A percentile compares a stretch with the other conserved stretches of the same genome.
These are phyloP conservation scores for Diabrotica balteata DNA, from an alignment of 2,888 invertebrate species.

Conservation along the genomic window DNA sequence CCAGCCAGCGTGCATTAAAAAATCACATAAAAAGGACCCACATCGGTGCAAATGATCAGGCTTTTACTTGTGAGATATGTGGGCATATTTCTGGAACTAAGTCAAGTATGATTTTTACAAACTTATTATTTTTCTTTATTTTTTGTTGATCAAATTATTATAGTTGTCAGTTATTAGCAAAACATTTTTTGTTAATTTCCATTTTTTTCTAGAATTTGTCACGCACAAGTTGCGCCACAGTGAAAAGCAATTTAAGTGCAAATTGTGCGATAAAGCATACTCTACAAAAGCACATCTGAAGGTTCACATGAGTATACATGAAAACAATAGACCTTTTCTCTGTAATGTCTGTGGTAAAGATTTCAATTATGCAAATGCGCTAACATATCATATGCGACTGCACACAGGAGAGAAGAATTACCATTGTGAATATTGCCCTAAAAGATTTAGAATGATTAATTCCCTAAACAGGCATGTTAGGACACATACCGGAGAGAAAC, in stretches of 20 bases:
- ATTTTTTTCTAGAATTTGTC: conserved; percentile 36
- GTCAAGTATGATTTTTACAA: conserved; percentile 29
- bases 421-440: conserved; percentile 45
- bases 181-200: too few relatives aligned
- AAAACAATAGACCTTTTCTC: conserved; percentile 76
- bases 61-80: conserved; percentile 45
- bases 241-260: conserved; percentile 65
- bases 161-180: too few relatives aligned
- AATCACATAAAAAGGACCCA: conserved; percentile 37
- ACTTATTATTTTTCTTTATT: neutral
- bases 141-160: neutral
- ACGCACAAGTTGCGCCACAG: conserved; percentile 57
- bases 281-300: conserved; percentile 74
- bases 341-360: conserved; percentile 84
- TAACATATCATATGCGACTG: conserved; percentile 48
- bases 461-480: conserved; percentile 78
- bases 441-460: conserved; percentile 44
- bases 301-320: conserved; percentile 79
- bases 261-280: conserved; percentile 73
- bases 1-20: conserved; percentile 23
- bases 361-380: conserved; percentile 77
- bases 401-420: conserved; percentile 49
- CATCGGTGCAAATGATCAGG: conserved; percentile 21
- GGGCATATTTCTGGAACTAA: conserved; percentile 41
- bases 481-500: conserved; percentile 80